A percentile compares a stretch with the other conserved stretches of the same genome.
phyloP scores from a whole-genome alignment of 2,888 invertebrate species.

The Theristus sp. region DNA sequence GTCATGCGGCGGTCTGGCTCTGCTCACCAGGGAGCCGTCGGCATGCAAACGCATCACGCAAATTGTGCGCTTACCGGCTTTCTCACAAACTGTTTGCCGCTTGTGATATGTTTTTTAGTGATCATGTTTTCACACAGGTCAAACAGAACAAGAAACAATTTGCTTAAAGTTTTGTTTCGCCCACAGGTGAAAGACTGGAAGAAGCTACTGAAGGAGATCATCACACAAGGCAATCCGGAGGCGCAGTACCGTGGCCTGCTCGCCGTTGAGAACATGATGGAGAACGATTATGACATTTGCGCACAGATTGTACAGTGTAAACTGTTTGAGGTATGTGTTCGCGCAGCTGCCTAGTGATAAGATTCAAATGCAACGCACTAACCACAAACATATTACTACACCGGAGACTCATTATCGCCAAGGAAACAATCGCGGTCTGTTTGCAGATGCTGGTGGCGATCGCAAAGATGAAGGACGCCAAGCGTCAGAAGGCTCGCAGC shows the following conservation, averaged over 20 bases:
- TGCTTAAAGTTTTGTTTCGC: no score
- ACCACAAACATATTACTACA: not conserved
- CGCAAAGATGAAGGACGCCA: constrained; percentile 19
- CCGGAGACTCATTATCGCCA: no score
- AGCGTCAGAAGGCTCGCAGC: constrained; percentile 15
- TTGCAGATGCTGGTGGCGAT: constrained; percentile 24
- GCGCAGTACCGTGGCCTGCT: constrained; percentile 20
- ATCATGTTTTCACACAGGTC: no score
- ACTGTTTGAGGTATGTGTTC: constrained; percentile 6
- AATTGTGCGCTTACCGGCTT: constrained; percentile 4
- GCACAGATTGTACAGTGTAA: constrained; percentile 12
- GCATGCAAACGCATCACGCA: constrained; percentile 18
- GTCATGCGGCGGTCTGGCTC: constrained; percentile 13
- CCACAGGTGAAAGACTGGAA: constrained; percentile 23
- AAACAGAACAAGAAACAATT: no score
- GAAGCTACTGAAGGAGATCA: constrained; percentile 23
- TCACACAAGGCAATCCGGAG: constrained; percentile 22
- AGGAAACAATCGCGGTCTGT: not conserved
- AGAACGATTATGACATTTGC: constrained; percentile 17
- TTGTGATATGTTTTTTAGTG: no score
- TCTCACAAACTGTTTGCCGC: no score
- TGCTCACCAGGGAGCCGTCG: constrained; percentile 10
- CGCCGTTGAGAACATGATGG: constrained; percentile 24
- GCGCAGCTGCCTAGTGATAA: not conserved
- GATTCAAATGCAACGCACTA: not conserved